These are phyloP conservation scores for Sebastes cheni DNA, from an alignment of 2,797 vertebrate genomes.

Conservation along the genomic window DNA sequence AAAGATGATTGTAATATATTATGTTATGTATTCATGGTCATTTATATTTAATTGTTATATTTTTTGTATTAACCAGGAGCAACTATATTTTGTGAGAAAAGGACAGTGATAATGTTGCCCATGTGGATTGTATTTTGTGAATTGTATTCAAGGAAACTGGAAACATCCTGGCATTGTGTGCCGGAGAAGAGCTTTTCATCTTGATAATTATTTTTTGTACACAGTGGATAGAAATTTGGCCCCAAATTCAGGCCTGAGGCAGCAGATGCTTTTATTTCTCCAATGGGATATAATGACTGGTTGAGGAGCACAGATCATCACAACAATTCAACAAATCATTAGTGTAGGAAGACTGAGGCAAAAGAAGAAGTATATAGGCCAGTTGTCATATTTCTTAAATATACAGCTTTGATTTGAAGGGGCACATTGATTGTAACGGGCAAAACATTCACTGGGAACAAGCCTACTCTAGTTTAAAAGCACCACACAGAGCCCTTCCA, in stretches of 20 bases:
- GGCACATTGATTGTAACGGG: not conserved
- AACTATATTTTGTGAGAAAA: not conserved
- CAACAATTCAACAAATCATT: not conserved
- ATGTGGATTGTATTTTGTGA: not conserved
- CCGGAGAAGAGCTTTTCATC: not conserved
- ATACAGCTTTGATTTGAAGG: not conserved
- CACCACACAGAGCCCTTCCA: too few relatives aligned
- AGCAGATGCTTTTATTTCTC: not conserved
- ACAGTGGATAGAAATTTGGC: not conserved
- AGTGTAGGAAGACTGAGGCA: not conserved
- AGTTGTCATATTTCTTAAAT: not conserved
- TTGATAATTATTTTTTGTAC: not conserved
- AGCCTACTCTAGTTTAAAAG: too few relatives aligned
- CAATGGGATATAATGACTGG: not conserved
- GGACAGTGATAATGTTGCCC: not conserved
- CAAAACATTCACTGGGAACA: not conserved
- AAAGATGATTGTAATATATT: not conserved
- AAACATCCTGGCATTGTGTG: not conserved
- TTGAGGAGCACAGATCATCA: not conserved
- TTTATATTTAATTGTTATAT: not conserved
- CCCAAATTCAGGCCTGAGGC: not conserved
- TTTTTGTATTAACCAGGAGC: not conserved
- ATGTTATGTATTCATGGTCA: not conserved
- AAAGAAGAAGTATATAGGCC: not conserved
- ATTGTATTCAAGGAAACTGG: not conserved